Evolutionary conservation across 2,113 vertebrate genomes (phyloP).

Genomic region (Dasyprocta punctata): DNA sequence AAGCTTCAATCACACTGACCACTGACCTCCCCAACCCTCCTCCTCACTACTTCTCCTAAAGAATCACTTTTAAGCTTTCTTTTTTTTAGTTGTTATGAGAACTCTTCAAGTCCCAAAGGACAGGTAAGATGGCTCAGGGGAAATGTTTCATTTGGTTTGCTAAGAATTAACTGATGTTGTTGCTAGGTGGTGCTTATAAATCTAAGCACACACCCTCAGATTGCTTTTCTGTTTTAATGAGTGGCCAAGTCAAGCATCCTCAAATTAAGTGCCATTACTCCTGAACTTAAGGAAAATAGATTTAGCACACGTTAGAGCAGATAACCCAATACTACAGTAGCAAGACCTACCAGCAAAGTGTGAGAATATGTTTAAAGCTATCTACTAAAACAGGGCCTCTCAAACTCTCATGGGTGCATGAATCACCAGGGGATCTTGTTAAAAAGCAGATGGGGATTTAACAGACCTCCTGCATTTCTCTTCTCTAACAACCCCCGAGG

Average conservation of each 20-base stretch:
- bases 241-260: neutral
- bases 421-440: neutral
- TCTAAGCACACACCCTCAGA: neutral
- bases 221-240: constrained; percentile 42
- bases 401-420: rapidly evolving
- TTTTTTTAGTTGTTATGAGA: neutral
- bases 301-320: neutral
- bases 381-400: neutral
- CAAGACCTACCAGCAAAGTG: neutral
- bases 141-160: constrained; percentile 1
- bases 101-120: neutral
- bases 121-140: neutral
- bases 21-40: neutral
- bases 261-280: neutral
- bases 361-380: neutral
- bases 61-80: neutral
- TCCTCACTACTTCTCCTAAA: neutral
- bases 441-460: neutral
- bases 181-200: constrained; percentile 18
- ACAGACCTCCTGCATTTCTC: neutral
- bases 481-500: neutral
- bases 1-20: neutral
- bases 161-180: neutral
- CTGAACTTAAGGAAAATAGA: neutral
- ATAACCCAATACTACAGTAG: neutral